Evolutionary conservation across 2,113 vertebrate genomes (phyloP).

Genomic region (Hypomesus transpacificus): DNA sequence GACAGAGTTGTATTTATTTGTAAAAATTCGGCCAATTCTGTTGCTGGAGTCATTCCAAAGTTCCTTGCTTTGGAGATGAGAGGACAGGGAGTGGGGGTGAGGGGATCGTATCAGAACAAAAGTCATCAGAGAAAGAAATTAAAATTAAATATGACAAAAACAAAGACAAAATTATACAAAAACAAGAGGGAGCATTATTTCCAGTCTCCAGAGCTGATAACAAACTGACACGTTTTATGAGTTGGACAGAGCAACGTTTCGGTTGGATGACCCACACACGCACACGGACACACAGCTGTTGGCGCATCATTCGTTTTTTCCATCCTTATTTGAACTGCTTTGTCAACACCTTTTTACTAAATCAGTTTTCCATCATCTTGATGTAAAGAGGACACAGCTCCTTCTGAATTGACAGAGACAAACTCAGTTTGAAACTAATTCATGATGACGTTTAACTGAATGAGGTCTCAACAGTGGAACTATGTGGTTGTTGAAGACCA

Average conservation of each 20-base stretch:
- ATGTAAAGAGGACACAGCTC: not conserved
- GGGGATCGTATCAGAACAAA: not conserved
- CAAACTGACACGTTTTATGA: conserved; percentile 21
- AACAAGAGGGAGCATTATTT: not conserved
- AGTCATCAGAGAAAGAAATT: conserved; percentile 4
- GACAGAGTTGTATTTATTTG: not conserved
- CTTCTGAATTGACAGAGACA: not conserved
- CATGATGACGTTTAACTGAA: not conserved
- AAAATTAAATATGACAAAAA: conserved; percentile 15
- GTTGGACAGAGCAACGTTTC: conserved; percentile 12
- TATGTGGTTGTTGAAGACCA: not conserved
- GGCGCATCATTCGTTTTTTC: conserved; percentile 11
- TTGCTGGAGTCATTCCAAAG: too few species aligned
- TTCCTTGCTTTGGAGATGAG: too few species aligned
- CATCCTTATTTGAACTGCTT: conserved; percentile 14
- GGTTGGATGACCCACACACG: conserved; percentile 19
- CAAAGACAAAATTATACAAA: too few species aligned
- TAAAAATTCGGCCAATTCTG: not conserved
- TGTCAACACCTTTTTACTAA: not conserved
- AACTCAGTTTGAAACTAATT: conserved; percentile 15
- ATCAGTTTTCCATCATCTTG: not conserved
- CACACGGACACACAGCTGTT: conserved; percentile 39
- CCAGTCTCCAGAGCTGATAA: conserved; percentile 11
- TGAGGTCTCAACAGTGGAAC: not conserved
- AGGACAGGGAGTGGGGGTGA: too few species aligned